Conservation (phyloP, 2,113 vertebrate genomes). For the Sylvietta virens region DNA sequence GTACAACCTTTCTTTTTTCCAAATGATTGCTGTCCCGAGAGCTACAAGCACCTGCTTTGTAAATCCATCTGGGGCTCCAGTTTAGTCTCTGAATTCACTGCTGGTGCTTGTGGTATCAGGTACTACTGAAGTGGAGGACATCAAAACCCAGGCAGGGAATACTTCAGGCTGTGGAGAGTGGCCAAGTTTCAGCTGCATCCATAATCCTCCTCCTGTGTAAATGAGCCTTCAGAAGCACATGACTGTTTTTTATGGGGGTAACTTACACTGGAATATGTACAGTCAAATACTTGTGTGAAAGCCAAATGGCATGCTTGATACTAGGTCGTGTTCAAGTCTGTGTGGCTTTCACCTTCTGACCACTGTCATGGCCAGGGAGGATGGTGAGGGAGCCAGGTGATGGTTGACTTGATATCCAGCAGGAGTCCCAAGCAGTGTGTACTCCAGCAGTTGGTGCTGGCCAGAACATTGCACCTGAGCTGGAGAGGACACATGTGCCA, state of each 20-base stretch:
- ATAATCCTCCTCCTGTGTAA: neutral
- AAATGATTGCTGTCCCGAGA: neutral
- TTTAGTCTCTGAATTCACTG: neutral
- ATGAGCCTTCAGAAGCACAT: neutral
- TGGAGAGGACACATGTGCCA: neutral
- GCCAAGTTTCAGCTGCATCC: neutral
- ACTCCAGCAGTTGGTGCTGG: neutral
- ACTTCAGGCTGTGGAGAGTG: neutral
- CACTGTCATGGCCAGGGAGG: neutral
- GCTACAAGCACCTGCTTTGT: neutral
- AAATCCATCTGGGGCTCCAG: neutral
- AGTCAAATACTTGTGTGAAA: neutral
- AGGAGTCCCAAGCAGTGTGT: neutral
- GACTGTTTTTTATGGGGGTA: neutral
- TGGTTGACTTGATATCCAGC: neutral
- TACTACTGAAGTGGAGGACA: neutral
- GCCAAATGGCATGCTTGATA: neutral
- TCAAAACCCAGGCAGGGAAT: neutral
- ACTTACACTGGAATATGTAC: neutral
- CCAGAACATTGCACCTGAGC: fast-evolving
- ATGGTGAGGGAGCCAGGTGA: neutral
- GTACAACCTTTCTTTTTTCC: neutral
- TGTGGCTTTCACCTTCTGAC: neutral
- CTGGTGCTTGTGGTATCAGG: neutral
- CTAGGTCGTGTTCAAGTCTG: neutral